Evolutionary conservation across 2,888 invertebrate genomes (phyloP).

Genomic region (Aphidius colemani): DNA sequence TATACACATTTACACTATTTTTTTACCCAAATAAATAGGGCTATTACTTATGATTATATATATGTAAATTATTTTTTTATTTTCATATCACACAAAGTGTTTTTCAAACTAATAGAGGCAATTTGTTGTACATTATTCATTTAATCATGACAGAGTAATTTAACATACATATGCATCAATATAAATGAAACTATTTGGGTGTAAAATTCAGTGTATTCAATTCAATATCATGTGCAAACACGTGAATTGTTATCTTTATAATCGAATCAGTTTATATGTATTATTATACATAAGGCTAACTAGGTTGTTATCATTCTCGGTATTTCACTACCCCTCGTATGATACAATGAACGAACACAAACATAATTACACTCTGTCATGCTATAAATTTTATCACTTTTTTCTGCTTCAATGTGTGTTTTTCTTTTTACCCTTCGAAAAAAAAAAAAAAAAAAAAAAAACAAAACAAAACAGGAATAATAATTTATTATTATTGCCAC

Average conservation of each 20-base stretch:
- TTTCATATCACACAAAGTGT: no score
- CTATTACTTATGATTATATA: no score
- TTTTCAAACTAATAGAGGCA: no score
- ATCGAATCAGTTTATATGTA: slow-evolving; percentile 14
- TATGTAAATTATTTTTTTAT: no score
- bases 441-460: no score
- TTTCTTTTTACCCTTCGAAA: no score
- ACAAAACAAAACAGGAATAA: no score
- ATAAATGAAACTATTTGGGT: not conserved
- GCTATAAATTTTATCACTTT: slow-evolving; percentile 14
- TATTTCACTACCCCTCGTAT: slow-evolving; percentile 16
- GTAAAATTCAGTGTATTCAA: slow-evolving; percentile 9
- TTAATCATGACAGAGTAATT: not conserved
- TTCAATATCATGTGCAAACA: slow-evolving; percentile 5
- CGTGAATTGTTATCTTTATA: slow-evolving; percentile 21
- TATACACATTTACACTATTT: no score
- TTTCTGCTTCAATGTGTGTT: no score
- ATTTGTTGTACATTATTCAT: no score
- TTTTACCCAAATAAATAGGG: no score
- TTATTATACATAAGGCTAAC: slow-evolving; percentile 29
- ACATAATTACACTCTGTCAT: slow-evolving; percentile 31
- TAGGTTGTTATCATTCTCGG: slow-evolving; percentile 31
- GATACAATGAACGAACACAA: slow-evolving; percentile 31
- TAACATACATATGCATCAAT: slow-evolving; percentile 2
- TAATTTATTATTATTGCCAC: no score